Conservation (phyloP, 1,140 invertebrate genomes). For the Trichomalopsis sarcophagae region DNA sequence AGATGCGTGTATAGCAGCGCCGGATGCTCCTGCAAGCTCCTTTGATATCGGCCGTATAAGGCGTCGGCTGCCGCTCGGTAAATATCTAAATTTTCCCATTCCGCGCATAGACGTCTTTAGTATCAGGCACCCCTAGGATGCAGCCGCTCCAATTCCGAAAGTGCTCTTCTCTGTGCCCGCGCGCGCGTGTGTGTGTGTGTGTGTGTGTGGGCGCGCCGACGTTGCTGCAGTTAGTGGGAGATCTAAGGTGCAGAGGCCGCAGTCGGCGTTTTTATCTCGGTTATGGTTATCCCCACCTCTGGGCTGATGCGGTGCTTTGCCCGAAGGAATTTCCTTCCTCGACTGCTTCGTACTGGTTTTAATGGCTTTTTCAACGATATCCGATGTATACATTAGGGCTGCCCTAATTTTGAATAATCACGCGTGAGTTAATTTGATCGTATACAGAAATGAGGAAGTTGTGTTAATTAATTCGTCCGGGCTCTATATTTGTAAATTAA, state of each 20-base stretch:
- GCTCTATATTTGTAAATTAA: not conserved
- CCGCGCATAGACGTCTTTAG: slow-evolving; percentile 21
- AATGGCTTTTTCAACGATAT: not conserved
- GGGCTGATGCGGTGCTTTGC: not conserved
- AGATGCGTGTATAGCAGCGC: not conserved
- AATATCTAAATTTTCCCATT: slow-evolving; percentile 39
- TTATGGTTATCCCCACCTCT: not conserved
- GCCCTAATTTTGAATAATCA: too few species aligned
- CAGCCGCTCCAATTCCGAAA: slow-evolving; percentile 13
- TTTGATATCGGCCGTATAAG: slow-evolving; percentile 7
- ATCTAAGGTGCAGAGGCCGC: not conserved
- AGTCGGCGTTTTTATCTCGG: not conserved
- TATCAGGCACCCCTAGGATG: not conserved
- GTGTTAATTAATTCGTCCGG: too few species aligned
- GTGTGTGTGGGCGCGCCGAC: too few species aligned
- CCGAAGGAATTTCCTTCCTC: not conserved
- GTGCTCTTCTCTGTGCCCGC: not conserved
- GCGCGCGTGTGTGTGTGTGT: not conserved
- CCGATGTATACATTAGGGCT: not conserved
- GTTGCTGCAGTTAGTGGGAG: not conserved
- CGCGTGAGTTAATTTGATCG: too few species aligned
- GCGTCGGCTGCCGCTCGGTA: not conserved
- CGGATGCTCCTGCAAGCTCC: not conserved
- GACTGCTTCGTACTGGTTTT: not conserved
- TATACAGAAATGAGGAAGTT: too few species aligned